These are phyloP conservation scores for Tetheella fluctuosa DNA, from an alignment of 2,888 invertebrate species.

Conservation along the genomic window DNA sequence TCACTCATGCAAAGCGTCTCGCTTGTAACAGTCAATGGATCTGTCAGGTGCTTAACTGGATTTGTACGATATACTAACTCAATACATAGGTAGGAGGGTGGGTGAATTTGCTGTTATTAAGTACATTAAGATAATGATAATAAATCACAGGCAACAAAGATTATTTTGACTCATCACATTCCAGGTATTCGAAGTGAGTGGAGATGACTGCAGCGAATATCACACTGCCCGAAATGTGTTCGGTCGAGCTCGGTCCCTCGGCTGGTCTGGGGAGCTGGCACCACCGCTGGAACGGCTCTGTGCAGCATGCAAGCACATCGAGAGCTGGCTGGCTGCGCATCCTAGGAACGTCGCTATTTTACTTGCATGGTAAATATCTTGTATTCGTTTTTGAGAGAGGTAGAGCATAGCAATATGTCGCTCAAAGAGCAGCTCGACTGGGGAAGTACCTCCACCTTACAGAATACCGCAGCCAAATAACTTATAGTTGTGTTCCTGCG, in stretches of 20 bases:
- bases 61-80: no score
- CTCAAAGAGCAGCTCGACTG: no score
- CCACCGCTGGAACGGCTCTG: slow-evolving; percentile 95
- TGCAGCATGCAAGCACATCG: slow-evolving; percentile 96
- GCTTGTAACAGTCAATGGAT: background rate
- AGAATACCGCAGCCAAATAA: no score
- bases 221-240: slow-evolving; percentile 86
- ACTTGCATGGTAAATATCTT: slow-evolving; percentile 88
- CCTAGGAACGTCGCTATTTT: slow-evolving; percentile 94
- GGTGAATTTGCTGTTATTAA: no score
- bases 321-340: slow-evolving; percentile 94
- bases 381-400: slow-evolving; percentile 11
- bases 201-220: slow-evolving; percentile 85
- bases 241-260: slow-evolving; percentile 89
- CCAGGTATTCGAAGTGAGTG: slow-evolving; percentile 94
- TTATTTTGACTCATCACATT: slow-evolving; percentile 42
- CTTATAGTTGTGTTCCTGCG: no score
- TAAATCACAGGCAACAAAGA: background rate
- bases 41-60: background rate
- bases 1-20: background rate
- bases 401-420: no score
- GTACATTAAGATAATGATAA: no score
- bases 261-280: slow-evolving; percentile 93
- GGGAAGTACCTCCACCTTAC: no score
- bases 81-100: no score